Evolutionary conservation across 1,140 invertebrate genomes (phyloP).

Genomic region (Tetragonula clypearis): DNA sequence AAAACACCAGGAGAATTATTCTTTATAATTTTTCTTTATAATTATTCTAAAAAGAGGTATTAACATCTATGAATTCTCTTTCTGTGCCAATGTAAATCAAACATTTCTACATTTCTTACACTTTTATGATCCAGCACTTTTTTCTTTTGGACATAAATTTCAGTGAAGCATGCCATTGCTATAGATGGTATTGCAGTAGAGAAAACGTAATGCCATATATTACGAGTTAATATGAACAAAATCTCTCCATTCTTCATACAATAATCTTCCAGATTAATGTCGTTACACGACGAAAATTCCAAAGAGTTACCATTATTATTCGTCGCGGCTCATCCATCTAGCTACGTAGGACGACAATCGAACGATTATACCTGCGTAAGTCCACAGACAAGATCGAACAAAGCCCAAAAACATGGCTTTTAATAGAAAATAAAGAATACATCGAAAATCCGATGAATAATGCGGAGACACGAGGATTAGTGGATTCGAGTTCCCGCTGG

Average conservation of each 20-base stretch:
- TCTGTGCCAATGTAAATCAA: neutral
- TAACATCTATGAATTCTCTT: neutral
- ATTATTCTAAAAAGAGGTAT: too few species aligned
- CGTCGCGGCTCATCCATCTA: neutral
- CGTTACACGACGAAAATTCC: neutral
- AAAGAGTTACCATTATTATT: neutral
- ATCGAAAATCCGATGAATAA: neutral
- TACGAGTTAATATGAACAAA: neutral
- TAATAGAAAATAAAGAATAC: conserved; percentile 4
- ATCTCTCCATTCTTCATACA: neutral
- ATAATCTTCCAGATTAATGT: neutral
- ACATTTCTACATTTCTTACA: neutral
- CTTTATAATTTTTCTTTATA: too few species aligned
- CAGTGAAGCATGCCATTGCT: neutral
- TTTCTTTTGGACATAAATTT: neutral
- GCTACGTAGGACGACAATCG: neutral
- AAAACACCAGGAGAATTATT: too few species aligned
- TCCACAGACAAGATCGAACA: neutral
- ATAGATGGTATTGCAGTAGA: neutral
- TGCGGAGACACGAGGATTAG: neutral
- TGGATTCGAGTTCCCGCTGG: neutral
- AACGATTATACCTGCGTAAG: neutral
- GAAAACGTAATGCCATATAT: neutral
- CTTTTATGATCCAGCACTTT: neutral
- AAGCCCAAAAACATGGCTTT: neutral